phyloP scores from a whole-genome alignment of 2,888 invertebrate species.

The Auanema sp. region DNA sequence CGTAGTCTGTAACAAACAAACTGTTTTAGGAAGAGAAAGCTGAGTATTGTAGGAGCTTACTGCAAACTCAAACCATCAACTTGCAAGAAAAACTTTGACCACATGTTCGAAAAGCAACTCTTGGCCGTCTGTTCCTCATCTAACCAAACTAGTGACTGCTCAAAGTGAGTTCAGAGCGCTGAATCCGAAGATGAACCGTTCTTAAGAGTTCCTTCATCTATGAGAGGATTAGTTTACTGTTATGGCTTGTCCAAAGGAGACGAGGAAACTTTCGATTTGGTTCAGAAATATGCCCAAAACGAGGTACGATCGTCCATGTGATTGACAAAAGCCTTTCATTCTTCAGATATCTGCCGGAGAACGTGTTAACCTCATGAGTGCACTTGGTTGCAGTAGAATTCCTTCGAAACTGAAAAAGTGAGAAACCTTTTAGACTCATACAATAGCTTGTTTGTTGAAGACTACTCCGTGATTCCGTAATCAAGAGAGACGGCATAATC shows the following conservation, averaged over 20 bases:
- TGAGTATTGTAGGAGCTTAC: slow-evolving; percentile 7
- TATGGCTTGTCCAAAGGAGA: slow-evolving; percentile 41
- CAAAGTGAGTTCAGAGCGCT: background rate
- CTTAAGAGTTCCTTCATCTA: slow-evolving; percentile 38
- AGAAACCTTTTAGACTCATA: too few species aligned
- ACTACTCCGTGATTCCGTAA: background rate
- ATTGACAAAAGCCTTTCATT: background rate
- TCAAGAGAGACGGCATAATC: background rate
- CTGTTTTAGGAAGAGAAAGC: slow-evolving; percentile 14
- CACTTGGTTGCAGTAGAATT: slow-evolving; percentile 19
- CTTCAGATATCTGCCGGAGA: slow-evolving; percentile 11
- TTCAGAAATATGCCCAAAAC: slow-evolving; percentile 23
- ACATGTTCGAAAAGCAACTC: background rate
- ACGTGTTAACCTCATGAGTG: slow-evolving; percentile 1
- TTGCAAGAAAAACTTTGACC: slow-evolving; percentile 10
- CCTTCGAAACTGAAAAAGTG: slow-evolving; percentile 11
- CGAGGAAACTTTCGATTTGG: slow-evolving; percentile 27
- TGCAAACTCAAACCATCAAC: slow-evolving; percentile 12
- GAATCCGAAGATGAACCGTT: background rate
- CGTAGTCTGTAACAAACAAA: too few species aligned
- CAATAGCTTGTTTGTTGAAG: too few species aligned
- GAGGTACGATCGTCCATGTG: slow-evolving; percentile 16
- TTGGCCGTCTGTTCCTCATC: slow-evolving; percentile 2
- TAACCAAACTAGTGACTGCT: slow-evolving; percentile 17
- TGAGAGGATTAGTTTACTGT: slow-evolving; percentile 41